Base-by-base conservation (phyloP, 2,797 vertebrate genomes). In the Scleropages formosus region DNA sequence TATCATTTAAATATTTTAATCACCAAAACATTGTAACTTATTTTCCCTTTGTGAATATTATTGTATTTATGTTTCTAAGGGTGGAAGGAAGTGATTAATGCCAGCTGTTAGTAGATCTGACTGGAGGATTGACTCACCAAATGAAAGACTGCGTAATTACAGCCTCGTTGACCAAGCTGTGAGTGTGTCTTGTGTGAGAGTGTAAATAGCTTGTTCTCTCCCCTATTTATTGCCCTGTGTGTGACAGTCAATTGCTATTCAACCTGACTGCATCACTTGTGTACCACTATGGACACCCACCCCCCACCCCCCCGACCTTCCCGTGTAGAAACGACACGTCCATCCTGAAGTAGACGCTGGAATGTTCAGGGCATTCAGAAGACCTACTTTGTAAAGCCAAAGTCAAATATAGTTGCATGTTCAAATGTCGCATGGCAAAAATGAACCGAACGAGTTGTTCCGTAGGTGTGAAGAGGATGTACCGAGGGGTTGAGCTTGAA, bases 161-260 rank as follows among this genome's bases (percentile, higher is more conserved):
- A 85, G 81, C 81, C 84, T 84, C 81, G 81, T 78, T 85, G 62
- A 79, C 77, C 70, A 77, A 80, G 68, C 78, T 73, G 79, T 69
- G 78, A 81, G 84, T 61, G 75, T 82, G 66, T 51, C 73, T 76
- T 79, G 61, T 60, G 79, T 64, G 76, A 77, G 82, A 84, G 82
- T 91, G 91, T 92, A 91, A 83, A 91, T 90, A 90, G 85, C 90
- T 90, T 91, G 89, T 85, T 75, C 56, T 61, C 82, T 82, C 75
- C 56, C 72, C 81, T 78, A 83, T 84, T 82, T 84, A 67, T 84
- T 81, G 80, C 80, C 80, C 79, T 71, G 65, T 80, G 77, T 80
- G 78, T 80, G 77, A 73, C 68, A 49, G 51, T 73, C 78, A 63
- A 70, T 72, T 77, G 80, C 82, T 62, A 74, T 78, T 81, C 79